These are phyloP conservation scores for Andrena dorsata DNA, from an alignment of 2,888 invertebrate species.

Conservation along the genomic window DNA sequence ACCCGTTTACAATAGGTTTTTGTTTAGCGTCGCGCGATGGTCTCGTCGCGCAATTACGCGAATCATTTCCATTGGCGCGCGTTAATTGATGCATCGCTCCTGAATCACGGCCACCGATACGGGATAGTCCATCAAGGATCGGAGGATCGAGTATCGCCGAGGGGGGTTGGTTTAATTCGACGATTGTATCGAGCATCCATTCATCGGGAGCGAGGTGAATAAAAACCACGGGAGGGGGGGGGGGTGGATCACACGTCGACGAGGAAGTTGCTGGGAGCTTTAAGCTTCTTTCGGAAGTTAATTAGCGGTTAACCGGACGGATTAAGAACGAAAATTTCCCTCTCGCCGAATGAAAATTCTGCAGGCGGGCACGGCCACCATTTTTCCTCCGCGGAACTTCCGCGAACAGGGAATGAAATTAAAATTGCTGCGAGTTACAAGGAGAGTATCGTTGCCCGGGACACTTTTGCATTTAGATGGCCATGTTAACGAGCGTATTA, in stretches of 20 bases:
- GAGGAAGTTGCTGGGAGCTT: neutral
- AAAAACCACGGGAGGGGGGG: neutral
- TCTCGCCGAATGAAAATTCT: neutral
- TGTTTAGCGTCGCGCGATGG: constrained; percentile 30
- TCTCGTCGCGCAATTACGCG: constrained; percentile 8
- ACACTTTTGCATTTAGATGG: constrained; percentile 56
- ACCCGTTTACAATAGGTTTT: constrained; percentile 39
- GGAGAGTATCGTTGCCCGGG: constrained; percentile 27
- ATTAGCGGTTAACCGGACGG: constrained; percentile 19
- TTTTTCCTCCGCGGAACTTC: neutral
- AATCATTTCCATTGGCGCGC: constrained; percentile 11
- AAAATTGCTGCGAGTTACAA: constrained; percentile 40
- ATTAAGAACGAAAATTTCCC: neutral
- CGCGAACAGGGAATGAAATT: constrained; percentile 40
- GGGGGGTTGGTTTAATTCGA: constrained; percentile 1
- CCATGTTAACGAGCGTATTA: constrained; percentile 54
- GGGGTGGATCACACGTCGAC: neutral
- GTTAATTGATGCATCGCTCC: neutral
- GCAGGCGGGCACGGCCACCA: neutral
- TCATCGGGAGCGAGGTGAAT: neutral
- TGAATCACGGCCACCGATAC: constrained; percentile 10
- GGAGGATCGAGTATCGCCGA: neutral
- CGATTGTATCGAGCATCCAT: neutral
- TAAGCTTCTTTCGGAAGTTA: neutral
- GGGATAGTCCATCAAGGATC: neutral